Conservation (phyloP, 2,113 vertebrate species). For the Ploceus nigricollis region DNA sequence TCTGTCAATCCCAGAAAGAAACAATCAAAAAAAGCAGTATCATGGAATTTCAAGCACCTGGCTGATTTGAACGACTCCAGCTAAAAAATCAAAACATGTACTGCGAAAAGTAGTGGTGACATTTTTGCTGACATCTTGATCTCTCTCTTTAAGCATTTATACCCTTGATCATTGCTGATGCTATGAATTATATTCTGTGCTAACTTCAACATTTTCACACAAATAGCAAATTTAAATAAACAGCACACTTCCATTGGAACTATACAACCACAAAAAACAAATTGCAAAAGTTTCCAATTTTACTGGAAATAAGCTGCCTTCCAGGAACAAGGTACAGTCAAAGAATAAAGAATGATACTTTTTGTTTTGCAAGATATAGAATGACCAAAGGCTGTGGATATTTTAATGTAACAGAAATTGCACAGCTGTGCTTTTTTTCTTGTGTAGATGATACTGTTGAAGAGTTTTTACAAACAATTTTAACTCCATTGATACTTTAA, state of each 20-base stretch:
- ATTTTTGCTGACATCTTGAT: conserved; percentile 62
- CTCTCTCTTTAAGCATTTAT: conserved; percentile 28
- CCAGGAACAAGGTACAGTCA: neutral
- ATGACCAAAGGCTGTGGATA: neutral
- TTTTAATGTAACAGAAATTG: neutral
- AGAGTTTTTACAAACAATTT: neutral
- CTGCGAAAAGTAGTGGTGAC: conserved; percentile 30
- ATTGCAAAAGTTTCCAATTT: neutral
- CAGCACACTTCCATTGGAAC: neutral
- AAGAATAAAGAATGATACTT: neutral
- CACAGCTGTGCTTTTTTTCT: neutral
- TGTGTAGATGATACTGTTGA: neutral
- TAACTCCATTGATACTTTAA: neutral
- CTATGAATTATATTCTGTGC: conserved; percentile 34
- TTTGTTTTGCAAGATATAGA: neutral
- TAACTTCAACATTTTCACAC: conserved; percentile 46
- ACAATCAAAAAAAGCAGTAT: neutral
- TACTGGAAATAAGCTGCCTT: neutral
- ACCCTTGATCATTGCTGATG: conserved; percentile 40
- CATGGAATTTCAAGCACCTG: conserved; percentile 35
- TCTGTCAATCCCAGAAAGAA: neutral
- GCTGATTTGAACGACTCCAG: conserved; percentile 8
- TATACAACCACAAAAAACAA: neutral
- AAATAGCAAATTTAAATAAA: conserved; percentile 45
- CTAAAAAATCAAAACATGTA: conserved; percentile 35